Evolutionary conservation across 2,797 vertebrate genomes (phyloP), one percentile per base, ranked within the genome.

Genomic region (Scarus forsteni): DNA sequence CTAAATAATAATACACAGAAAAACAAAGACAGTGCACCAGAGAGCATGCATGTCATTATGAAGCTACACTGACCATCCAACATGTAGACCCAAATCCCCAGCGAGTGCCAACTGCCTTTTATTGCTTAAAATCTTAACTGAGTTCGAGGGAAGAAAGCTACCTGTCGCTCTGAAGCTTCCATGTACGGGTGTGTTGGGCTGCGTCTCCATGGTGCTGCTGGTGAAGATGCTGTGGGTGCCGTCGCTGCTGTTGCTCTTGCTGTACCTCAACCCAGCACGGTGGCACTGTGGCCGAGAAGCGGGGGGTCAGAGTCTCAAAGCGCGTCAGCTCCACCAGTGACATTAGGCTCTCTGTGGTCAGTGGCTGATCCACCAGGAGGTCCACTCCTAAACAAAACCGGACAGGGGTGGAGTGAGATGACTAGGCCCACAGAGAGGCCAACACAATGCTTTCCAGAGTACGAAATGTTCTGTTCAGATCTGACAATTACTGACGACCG

Each of bases 221-320:
- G 87, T 99, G 98, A 57, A 99, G 89, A 70, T 99, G 98, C 74
- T 99, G 98, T 0, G 98, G 98, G 77, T 99, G 98, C 1, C 98
- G 92, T 34, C 98, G 92, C 73, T 99, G 98, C 87, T 99, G 98
- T 87, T 99, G 98, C 84, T 99, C 98, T 85, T 99, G 98, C 77
- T 99, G 98, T 1, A 99, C 97, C 89, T 99, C 98, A 58, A 97
- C 97, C 98, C 98, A 99, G 73, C 98, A 99, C 0, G 98, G 98
- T 6, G 98, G 98, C 76, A 99, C 98, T 0, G 98, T 99, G 66
- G 98, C 98, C 1, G 98, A 98, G 92, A 99, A 99, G 34, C 98
- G 95, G 0, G 98, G 98, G 0, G 97, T 99, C 88, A 99, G 79
- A 2, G 98, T 99, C 93, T 99, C 98, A 61, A 99, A 99, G 66